Percentiles rank a stretch among this genome's conserved stretches.
phyloP scores from a whole-genome alignment of 2,113 vertebrate species.

The Anolis carolinensis region DNA sequence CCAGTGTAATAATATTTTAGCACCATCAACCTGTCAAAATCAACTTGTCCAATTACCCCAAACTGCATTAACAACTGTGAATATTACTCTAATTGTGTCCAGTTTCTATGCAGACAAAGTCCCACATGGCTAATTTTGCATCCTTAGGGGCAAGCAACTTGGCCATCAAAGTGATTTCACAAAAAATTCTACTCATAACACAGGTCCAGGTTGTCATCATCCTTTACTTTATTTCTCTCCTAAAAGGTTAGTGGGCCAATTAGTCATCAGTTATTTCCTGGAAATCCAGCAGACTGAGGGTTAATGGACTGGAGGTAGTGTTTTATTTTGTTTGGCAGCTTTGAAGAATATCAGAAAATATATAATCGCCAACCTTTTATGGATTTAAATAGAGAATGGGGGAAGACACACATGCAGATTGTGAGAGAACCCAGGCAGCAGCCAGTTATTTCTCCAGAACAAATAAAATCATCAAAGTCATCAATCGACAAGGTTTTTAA shows the following conservation, averaged over 20 bases:
- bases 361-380: not conserved
- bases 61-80: constrained; percentile 78
- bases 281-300: constrained; percentile 71
- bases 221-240: constrained; percentile 69
- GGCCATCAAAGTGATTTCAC: constrained; percentile 70
- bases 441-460: not conserved
- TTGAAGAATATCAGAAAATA: constrained; percentile 69
- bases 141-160: constrained; percentile 73
- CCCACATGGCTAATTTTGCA: constrained; percentile 73
- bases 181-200: constrained; percentile 79
- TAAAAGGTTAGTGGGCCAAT: constrained; percentile 88
- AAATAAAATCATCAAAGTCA: not conserved
- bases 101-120: constrained; percentile 81
- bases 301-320: constrained; percentile 68
- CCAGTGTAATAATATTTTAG: constrained; percentile 80
- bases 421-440: not conserved
- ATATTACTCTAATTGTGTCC: constrained; percentile 82
- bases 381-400: constrained; percentile 32
- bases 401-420: not conserved
- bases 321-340: constrained; percentile 52
- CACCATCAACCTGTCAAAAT: constrained; percentile 81
- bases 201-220: constrained; percentile 73
- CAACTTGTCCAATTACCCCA: constrained; percentile 82
- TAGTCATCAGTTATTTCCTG: constrained; percentile 83
- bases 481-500: not conserved